Evolutionary conservation across 2,888 invertebrate genomes (phyloP), one percentile per base, ranked within the genome.

Genomic region (Phyto melanocephala): DNA sequence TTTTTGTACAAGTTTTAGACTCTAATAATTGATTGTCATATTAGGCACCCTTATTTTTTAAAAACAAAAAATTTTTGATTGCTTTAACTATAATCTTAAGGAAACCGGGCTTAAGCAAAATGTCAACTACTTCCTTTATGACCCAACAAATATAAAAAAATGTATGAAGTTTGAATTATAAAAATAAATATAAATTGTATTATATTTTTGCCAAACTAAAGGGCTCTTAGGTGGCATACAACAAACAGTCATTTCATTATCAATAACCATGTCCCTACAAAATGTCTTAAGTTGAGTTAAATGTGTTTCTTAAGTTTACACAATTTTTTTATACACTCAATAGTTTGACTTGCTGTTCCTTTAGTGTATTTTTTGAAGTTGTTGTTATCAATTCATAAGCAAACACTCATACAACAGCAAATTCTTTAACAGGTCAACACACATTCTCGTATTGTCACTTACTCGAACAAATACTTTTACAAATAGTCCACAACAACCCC

Each of bases 401-500:
- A 28, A 24, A 24, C 52, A 24, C 5, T 52, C 22, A 13, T 17
- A 47, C 45, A 28, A 28, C 28, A 28, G 6, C 28, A 28, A 28
- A 6, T 28, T 28, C 22, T 50, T 50, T 22, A 40, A 10, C 37
- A 17, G 4, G 24, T 11, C 15, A 47, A 60, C 15, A 40, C 6
- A 15, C 10, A 17, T 15, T 8, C 45, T 7, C 7, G 15, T 15
- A 15, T 28, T 28, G 28, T 15, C 15, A 5, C 6, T 15, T 17
- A 17, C 47, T 20, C 11, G 47, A 10, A 40, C 33, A 52, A 13
- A 52, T 13, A 24, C 15, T 17, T 17, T 4, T 0, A 37, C 2
- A n/a, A 74, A 63, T 35, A 54, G 35, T 45, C 22, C 33, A n/a
- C 42, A 63, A 42, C 47, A 22, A 65, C 33, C 20, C 7, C n/a